Base-by-base conservation (phyloP, 2,888 invertebrate species). In the Alentia gelatinosa region DNA sequence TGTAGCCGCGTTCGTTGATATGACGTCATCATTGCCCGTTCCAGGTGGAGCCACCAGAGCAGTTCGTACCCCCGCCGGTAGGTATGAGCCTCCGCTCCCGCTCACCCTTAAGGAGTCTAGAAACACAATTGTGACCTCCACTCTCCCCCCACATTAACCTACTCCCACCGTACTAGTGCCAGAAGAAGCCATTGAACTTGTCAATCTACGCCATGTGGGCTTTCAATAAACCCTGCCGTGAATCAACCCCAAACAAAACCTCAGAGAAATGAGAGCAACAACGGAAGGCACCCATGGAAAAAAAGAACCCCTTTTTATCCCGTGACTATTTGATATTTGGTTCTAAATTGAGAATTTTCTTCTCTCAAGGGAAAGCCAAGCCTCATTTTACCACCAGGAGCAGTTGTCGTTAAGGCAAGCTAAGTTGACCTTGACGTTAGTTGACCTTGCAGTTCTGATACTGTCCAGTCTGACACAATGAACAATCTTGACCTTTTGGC, bases 31-130 rank as follows among this genome's bases (percentile, higher is more conserved):
- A 35, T 86, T 86, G 86, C 40, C 86, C 86, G 86, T 86, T 86
- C n/a, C 86, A 86, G 86, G 86, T 86, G 86, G 86, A 86, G 86
- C 86, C 86, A 12, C 86, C 86, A 26, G 86, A 86, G 86, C 86
- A 86, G 86, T 86, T 86, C 50, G 86, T 86, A 26, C 86, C 86
- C 47, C 86, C 86, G 50, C 86, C 86, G 86, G 86, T 86, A 86
- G 86, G 86, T 86, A 86, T 86, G 47, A 86, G 86, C 86, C 86
- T 86, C 86, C 86, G 47, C 83, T 35, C 26, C 83, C 23, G 40
- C 39, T 83, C 83, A 83, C 83, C 42, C 86, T 86, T 86, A 86
- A 86, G 42, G 86, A 86, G 86, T 86, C 86, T 86, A 86, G 86
- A 47, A 33, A n/a, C 47, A 56, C 56, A 56, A 56, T 56, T 56